Evolutionary conservation across 1,140 invertebrate species (phyloP).

Genomic region (Megalonaias nervosa): DNA sequence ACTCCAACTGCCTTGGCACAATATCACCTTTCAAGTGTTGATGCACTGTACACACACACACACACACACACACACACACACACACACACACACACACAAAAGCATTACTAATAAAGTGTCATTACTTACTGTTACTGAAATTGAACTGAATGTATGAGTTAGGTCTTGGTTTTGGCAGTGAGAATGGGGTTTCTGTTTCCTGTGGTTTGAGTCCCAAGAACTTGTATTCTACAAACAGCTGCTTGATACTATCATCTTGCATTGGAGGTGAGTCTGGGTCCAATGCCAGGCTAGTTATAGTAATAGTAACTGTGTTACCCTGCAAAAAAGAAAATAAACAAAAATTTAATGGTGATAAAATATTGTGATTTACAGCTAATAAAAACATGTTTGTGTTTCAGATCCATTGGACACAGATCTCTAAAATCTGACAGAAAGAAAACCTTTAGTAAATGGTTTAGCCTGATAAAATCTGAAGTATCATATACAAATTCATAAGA

Average conservation of each 20-base stretch:
- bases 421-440: too few relatives aligned
- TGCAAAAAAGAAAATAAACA: slow-evolving; percentile 29
- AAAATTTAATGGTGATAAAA: not conserved
- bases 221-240: slow-evolving; percentile 72
- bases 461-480: too few relatives aligned
- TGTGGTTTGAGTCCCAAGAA: slow-evolving; percentile 70
- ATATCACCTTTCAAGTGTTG: too few relatives aligned
- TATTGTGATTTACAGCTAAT: not conserved
- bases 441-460: too few relatives aligned
- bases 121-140: slow-evolving; percentile 71
- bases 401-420: not conserved
- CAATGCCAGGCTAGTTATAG: slow-evolving; percentile 62
- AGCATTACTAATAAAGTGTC: too few relatives aligned
- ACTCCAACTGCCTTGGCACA: too few relatives aligned
- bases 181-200: slow-evolving; percentile 72
- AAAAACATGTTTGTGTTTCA: not conserved
- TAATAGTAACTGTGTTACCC: slow-evolving; percentile 64
- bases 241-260: slow-evolving; percentile 61
- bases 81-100: too few relatives aligned
- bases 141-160: slow-evolving; percentile 68
- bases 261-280: slow-evolving; percentile 60
- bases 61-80: too few relatives aligned
- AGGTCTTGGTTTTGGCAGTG: slow-evolving; percentile 70
- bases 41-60: too few relatives aligned
- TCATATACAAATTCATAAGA: too few relatives aligned